phyloP scores from a whole-genome alignment of 2,113 vertebrate species.

The Carassius carassius region DNA sequence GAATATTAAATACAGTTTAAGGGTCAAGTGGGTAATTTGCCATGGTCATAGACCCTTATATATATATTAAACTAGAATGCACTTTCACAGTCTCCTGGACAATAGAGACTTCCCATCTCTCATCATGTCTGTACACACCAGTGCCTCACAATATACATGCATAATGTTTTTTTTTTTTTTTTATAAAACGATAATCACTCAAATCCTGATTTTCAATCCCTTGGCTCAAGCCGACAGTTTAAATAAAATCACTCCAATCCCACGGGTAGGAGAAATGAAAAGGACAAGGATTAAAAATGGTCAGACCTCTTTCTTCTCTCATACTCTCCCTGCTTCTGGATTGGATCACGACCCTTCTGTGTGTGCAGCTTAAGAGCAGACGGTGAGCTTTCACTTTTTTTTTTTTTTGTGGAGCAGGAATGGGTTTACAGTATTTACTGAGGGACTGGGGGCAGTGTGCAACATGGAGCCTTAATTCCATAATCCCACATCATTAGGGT shows the following conservation, averaged over 20 bases:
- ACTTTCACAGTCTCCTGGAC: slow-evolving; percentile 7
- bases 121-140: slow-evolving; percentile 25
- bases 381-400: slow-evolving; percentile 84
- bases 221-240: slow-evolving; percentile 89
- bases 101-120: slow-evolving; percentile 26
- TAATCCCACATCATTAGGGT: slow-evolving; percentile 87
- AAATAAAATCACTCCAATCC: slow-evolving; percentile 93
- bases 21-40: slow-evolving; percentile 38
- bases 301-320: slow-evolving; percentile 74
- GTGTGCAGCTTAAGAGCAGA: slow-evolving; percentile 85
- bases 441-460: slow-evolving; percentile 85
- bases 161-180: slow-evolving; percentile 54
- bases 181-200: slow-evolving; percentile 87
- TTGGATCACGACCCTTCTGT: slow-evolving; percentile 86
- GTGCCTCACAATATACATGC: slow-evolving; percentile 13
- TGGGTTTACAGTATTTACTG: slow-evolving; percentile 89
- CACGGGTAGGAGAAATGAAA: slow-evolving; percentile 89
- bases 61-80: not conserved
- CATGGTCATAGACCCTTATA: not conserved
- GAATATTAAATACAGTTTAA: slow-evolving; percentile 32
- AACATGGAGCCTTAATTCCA: slow-evolving; percentile 84
- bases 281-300: slow-evolving; percentile 92
- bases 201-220: slow-evolving; percentile 90
- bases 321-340: slow-evolving; percentile 86
- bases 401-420: slow-evolving; percentile 76